Conservation (phyloP, 2,888 invertebrate genomes). For the Scaptomyza caliginosa region DNA sequence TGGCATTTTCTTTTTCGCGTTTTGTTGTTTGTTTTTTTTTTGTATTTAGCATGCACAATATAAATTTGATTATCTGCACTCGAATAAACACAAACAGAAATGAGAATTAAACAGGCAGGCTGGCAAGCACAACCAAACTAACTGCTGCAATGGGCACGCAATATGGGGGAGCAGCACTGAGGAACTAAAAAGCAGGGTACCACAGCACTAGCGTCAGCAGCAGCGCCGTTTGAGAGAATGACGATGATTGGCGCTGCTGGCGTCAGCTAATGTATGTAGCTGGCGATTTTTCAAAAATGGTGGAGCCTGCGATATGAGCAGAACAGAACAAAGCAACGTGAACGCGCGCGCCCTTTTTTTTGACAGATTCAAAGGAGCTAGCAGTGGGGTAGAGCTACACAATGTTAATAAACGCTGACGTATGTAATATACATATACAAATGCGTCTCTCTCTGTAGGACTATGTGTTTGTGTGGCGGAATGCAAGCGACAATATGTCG, state of each 20-base stretch:
- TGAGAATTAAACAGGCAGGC: slow-evolving; percentile 40
- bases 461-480: slow-evolving; percentile 35
- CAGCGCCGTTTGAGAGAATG: slow-evolving; percentile 59
- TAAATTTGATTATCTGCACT: slow-evolving; percentile 73
- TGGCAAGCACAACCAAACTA: slow-evolving; percentile 39
- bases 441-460: background rate
- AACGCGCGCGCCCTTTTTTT: slow-evolving; percentile 72
- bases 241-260: slow-evolving; percentile 64
- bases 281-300: slow-evolving; percentile 68
- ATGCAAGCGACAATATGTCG: slow-evolving; percentile 62
- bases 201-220: slow-evolving; percentile 42
- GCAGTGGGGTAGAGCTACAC: slow-evolving; percentile 23
- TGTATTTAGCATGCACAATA: slow-evolving; percentile 66
- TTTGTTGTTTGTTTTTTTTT: slow-evolving; percentile 17
- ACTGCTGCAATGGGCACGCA: slow-evolving; percentile 51
- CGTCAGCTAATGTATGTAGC: slow-evolving; percentile 59
- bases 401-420: slow-evolving; percentile 1
- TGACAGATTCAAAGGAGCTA: slow-evolving; percentile 41
- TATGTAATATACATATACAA: slow-evolving; percentile 5
- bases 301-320: slow-evolving; percentile 60
- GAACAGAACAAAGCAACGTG: slow-evolving; percentile 15
- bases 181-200: slow-evolving; percentile 45
- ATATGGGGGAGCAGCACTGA: slow-evolving; percentile 47
- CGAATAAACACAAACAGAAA: slow-evolving; percentile 57
- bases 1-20: slow-evolving; percentile 53